phyloP scores from a whole-genome alignment of 2,797 vertebrate species.

The Darevskia mixta region DNA sequence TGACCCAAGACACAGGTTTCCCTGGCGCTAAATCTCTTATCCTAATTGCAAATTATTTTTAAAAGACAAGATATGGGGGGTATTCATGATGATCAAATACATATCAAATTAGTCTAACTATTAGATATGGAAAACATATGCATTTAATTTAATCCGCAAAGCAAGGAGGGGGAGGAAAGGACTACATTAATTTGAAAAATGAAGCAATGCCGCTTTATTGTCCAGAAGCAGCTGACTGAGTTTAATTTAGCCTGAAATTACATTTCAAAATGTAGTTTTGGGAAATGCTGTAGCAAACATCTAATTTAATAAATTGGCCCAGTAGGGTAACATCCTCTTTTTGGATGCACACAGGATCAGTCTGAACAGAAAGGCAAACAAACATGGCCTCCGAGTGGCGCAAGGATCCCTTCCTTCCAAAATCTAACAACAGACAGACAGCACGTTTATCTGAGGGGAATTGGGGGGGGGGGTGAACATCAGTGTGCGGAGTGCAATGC shows the following conservation, averaged over 20 bases:
- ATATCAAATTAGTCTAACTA: conserved; percentile 51
- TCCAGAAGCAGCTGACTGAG: conserved; percentile 44
- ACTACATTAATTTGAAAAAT: conserved; percentile 49
- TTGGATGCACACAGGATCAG: neutral
- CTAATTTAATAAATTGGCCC: conserved; percentile 32
- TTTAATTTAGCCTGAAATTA: conserved; percentile 38
- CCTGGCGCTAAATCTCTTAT: neutral
- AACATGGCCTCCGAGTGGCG: neutral
- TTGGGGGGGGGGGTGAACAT: no score
- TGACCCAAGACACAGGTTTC: no score
- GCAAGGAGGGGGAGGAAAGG: neutral
- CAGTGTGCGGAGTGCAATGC: neutral
- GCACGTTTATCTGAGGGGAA: neutral
- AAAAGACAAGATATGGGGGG: conserved; percentile 9
- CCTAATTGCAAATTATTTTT: conserved; percentile 52
- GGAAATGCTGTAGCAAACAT: conserved; percentile 25
- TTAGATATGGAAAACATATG: conserved; percentile 66
- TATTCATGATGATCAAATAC: conserved; percentile 11
- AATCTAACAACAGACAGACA: neutral
- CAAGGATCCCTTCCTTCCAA: neutral
- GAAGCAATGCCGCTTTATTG: conserved; percentile 43
- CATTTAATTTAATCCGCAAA: conserved; percentile 60
- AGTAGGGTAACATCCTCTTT: neutral
- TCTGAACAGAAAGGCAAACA: neutral
- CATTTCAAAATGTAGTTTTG: neutral